Percentiles rank a stretch among this genome's conserved stretches.
These are phyloP conservation scores for Nesometra sesokonis DNA, from an alignment of 35 echinoderm and acorn worm species.

Conservation along the genomic window DNA sequence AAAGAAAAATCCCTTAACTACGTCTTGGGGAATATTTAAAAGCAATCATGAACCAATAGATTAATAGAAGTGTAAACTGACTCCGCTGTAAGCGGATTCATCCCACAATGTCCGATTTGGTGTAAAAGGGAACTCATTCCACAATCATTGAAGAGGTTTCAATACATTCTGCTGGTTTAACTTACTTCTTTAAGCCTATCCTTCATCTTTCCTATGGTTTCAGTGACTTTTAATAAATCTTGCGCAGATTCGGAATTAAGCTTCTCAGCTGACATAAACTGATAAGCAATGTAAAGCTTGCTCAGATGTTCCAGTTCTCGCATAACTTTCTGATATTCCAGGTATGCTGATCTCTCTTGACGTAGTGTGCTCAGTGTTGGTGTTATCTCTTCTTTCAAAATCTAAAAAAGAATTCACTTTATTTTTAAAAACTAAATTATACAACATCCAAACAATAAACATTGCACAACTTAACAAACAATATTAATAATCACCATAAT, in stretches of 20 bases:
- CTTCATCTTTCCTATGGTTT: conserved; percentile 40
- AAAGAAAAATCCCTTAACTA: no score
- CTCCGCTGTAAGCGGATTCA: no score
- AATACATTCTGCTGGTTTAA: no score
- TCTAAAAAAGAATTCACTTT: conserved; percentile 6
- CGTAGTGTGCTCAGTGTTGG: conserved; percentile 79
- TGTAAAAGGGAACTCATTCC: no score
- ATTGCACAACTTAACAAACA: no score
- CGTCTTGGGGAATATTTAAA: no score
- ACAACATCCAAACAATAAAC: no score
- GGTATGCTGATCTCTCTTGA: conserved; percentile 87
- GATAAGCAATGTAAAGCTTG: conserved; percentile 81
- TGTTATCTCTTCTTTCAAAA: conserved; percentile 91
- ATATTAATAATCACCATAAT: no score
- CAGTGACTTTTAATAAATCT: conserved; percentile 62
- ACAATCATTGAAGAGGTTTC: background rate
- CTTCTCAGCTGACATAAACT: conserved; percentile 89
- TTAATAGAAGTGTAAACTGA: no score
- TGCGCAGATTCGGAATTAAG: conserved; percentile 71
- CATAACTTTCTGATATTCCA: conserved; percentile 98
- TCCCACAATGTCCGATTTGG: no score
- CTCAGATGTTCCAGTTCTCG: conserved; percentile 85
- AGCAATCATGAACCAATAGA: no score
- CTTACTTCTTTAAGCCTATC: conserved; percentile 81
- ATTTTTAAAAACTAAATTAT: no score